Conservation (phyloP, 2,113 vertebrate species). For the Perognathus longimembris region DNA sequence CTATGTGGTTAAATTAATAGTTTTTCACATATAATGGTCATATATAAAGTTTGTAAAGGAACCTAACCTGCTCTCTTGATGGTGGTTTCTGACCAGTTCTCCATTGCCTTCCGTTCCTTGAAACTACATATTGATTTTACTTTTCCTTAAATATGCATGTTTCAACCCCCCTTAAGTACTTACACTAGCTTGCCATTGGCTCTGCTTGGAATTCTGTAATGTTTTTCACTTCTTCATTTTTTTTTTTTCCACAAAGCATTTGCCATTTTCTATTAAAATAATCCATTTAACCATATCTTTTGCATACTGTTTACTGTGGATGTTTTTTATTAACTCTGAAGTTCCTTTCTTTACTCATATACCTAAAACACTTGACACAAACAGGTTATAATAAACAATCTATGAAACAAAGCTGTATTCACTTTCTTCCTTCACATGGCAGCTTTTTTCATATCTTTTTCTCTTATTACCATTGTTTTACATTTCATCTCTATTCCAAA, state of each 20-base stretch:
- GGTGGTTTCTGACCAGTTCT: neutral
- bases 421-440: neutral
- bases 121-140: neutral
- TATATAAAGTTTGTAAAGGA: neutral
- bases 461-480: neutral
- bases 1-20: neutral
- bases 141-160: neutral
- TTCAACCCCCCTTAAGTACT: neutral
- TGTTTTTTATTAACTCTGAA: neutral
- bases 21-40: neutral
- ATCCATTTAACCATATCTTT: neutral
- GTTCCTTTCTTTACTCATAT: neutral
- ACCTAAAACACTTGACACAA: neutral
- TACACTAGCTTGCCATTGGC: neutral
- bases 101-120: neutral
- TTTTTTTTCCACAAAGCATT: neutral
- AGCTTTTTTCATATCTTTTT: neutral
- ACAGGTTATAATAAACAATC: neutral
- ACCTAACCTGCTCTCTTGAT: fast-evolving
- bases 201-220: neutral
- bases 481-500: neutral
- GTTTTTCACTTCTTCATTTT: neutral
- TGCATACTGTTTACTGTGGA: neutral
- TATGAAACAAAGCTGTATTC: neutral
- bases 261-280: neutral